Conservation (phyloP, 2,113 vertebrate species). For the Hemibagrus wyckioides region DNA sequence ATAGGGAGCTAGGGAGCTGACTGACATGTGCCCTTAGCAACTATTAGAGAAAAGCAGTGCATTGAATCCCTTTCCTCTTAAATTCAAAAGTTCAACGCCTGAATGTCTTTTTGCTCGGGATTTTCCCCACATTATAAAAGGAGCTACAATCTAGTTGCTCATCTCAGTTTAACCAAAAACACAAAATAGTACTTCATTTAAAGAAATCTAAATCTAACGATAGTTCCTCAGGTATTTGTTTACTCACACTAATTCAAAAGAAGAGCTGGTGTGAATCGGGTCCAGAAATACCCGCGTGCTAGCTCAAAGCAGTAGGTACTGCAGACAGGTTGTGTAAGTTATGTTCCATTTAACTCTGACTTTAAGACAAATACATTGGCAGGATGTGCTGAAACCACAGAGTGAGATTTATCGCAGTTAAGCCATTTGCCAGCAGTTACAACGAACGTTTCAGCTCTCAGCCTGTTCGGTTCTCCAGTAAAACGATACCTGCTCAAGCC, state of each 20-base stretch:
- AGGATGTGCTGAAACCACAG: slow-evolving; percentile 4
- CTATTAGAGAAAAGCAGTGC: not conserved
- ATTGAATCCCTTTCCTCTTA: not conserved
- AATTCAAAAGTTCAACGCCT: not conserved
- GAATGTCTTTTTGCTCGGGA: not conserved
- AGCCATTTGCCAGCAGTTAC: not conserved
- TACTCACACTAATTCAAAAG: not conserved
- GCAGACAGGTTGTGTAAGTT: not conserved
- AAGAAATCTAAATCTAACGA: not conserved
- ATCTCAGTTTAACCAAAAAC: not conserved
- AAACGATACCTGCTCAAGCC: not conserved
- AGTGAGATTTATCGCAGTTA: slow-evolving; percentile 7
- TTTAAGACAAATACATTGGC: not conserved
- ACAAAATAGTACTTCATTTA: not conserved
- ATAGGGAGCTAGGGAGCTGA: no score
- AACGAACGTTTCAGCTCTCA: not conserved
- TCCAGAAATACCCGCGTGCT: not conserved
- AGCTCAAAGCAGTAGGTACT: not conserved
- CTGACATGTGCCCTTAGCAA: no score
- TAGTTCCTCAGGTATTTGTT: not conserved
- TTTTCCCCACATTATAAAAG: not conserved
- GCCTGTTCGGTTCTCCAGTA: not conserved
- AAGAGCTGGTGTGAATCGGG: not conserved
- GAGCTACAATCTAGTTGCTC: not conserved
- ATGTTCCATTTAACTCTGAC: slow-evolving; percentile 10